phyloP scores from a whole-genome alignment of 2,888 invertebrate species.

The Plusia festucae region DNA sequence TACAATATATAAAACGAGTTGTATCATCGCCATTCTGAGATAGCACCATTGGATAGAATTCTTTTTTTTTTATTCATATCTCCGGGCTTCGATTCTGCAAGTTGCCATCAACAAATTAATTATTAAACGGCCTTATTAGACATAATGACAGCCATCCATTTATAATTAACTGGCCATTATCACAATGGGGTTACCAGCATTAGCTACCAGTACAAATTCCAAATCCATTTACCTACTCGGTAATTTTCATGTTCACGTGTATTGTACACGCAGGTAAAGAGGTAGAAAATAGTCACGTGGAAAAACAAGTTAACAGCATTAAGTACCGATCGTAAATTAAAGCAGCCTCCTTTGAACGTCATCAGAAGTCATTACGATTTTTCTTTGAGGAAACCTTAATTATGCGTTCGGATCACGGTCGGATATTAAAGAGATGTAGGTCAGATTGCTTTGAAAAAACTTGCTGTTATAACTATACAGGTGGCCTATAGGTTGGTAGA shows the following conservation, averaged over 20 bases:
- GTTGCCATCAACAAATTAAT: neutral
- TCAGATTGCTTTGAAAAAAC: too few species aligned
- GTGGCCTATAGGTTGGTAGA: too few species aligned
- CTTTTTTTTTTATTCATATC: neutral
- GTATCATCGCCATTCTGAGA: too few species aligned
- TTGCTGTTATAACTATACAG: too few species aligned
- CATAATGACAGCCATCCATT: neutral
- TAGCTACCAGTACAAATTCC: constrained; percentile 19
- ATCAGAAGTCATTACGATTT: neutral
- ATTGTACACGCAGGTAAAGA: neutral
- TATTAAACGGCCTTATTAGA: constrained; percentile 3
- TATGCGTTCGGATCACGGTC: too few species aligned
- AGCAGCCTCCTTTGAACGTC: neutral
- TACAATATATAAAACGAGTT: too few species aligned
- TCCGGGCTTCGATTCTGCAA: neutral
- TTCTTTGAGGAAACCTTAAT: neutral
- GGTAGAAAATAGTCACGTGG: constrained; percentile 3
- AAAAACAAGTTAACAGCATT: constrained; percentile 11
- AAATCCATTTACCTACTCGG: constrained; percentile 1
- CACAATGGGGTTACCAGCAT: neutral
- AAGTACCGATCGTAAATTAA: neutral
- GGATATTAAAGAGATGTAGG: too few species aligned
- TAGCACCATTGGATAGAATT: too few species aligned
- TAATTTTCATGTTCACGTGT: constrained; percentile 14
- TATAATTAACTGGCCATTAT: constrained; percentile 10